Evolutionary conservation across 2,888 invertebrate genomes (phyloP).

Genomic region (Xylophagus ater): DNA sequence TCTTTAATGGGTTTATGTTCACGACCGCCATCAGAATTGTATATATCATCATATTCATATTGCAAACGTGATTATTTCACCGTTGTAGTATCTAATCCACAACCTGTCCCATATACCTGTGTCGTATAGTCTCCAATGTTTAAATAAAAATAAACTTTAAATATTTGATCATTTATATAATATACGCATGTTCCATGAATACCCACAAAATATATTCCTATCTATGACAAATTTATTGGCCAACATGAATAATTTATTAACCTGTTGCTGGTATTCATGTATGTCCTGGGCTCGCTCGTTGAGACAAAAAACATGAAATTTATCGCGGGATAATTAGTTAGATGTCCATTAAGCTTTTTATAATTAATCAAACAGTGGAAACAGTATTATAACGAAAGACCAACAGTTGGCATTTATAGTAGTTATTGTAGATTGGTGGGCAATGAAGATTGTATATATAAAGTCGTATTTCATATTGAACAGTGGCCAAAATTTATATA

Average conservation of each 20-base stretch:
- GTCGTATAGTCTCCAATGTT: not conserved
- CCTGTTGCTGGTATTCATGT: slow-evolving; percentile 15
- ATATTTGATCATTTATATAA: too few species aligned
- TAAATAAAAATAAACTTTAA: not conserved
- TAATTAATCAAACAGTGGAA: slow-evolving; percentile 19
- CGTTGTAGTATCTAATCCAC: not conserved
- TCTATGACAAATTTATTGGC: slow-evolving; percentile 25
- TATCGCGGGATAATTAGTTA: slow-evolving; percentile 24
- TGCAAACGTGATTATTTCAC: not conserved
- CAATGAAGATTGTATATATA: too few species aligned
- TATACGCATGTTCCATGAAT: too few species aligned
- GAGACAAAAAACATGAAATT: slow-evolving; percentile 22
- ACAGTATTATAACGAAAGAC: too few species aligned
- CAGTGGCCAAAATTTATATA: too few species aligned
- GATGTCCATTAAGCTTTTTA: slow-evolving; percentile 23
- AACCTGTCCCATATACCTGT: not conserved
- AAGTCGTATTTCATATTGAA: too few species aligned
- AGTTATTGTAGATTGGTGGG: not conserved
- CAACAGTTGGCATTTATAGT: too few species aligned
- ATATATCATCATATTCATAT: not conserved
- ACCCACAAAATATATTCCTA: slow-evolving; percentile 21
- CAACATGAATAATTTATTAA: slow-evolving; percentile 23
- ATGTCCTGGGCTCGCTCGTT: slow-evolving; percentile 8
- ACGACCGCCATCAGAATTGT: not conserved
- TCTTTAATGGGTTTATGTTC: not conserved